Percentiles rank a stretch among this genome's conserved stretches.
Evolutionary conservation across 2,113 vertebrate species (phyloP).

Genomic region (Gallinago jamesoni): DNA sequence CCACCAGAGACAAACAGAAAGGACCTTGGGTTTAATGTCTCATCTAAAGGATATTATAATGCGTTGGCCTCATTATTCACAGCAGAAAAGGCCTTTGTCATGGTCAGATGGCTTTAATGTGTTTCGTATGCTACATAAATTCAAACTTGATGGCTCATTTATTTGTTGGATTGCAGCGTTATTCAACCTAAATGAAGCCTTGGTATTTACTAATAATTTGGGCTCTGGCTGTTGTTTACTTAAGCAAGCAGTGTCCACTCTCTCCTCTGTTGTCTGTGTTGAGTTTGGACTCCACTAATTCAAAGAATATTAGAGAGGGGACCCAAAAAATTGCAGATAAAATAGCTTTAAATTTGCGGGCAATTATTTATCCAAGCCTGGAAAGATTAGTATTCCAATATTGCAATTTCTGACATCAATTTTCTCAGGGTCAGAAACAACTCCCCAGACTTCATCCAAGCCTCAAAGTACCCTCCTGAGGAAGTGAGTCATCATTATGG

Average conservation of each 20-base stretch:
- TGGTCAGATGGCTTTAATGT: slow-evolving; percentile 84
- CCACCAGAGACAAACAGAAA: slow-evolving; percentile 73
- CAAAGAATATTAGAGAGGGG: slow-evolving; percentile 22
- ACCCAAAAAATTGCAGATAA: neutral
- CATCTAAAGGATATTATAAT: slow-evolving; percentile 76
- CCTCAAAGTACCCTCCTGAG: slow-evolving; percentile 10
- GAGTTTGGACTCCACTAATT: slow-evolving; percentile 45
- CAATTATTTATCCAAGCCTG: slow-evolving; percentile 33
- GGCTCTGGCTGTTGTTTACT: slow-evolving; percentile 74
- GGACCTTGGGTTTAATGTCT: slow-evolving; percentile 77
- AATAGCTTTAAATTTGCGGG: slow-evolving; percentile 38
- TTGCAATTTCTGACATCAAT: slow-evolving; percentile 36
- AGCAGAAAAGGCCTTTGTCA: slow-evolving; percentile 82
- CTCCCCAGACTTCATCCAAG: slow-evolving; percentile 18
- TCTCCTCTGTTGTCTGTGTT: slow-evolving; percentile 50
- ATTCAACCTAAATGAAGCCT: slow-evolving; percentile 79
- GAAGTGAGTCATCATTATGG: neutral
- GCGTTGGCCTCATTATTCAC: slow-evolving; percentile 79
- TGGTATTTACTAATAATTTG: slow-evolving; percentile 81
- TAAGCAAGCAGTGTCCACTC: slow-evolving; percentile 69
- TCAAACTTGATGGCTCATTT: slow-evolving; percentile 83
- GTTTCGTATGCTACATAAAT: slow-evolving; percentile 84
- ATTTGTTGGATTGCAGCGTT: slow-evolving; percentile 82
- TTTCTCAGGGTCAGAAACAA: slow-evolving; percentile 44
- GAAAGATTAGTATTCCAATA: slow-evolving; percentile 42